phyloP scores from a whole-genome alignment of 2,888 invertebrate genomes.

The Tipula lateralis region DNA sequence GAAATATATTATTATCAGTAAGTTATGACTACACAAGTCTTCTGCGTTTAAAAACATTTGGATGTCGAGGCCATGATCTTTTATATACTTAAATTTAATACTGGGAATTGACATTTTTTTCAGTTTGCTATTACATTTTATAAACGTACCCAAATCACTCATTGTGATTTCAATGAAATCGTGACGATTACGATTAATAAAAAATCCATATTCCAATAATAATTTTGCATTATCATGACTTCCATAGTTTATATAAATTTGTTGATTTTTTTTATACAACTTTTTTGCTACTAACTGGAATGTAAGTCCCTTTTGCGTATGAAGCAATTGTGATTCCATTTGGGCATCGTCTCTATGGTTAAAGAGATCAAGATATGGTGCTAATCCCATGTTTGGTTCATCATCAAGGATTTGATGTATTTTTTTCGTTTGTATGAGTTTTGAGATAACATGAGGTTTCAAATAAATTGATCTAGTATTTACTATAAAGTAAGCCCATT shows the following conservation, averaged over 20 bases:
- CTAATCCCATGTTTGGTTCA: slow-evolving; percentile 66
- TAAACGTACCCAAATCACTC: slow-evolving; percentile 52
- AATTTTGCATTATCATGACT: slow-evolving; percentile 73
- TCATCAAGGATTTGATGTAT: slow-evolving; percentile 51
- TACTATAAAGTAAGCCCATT: slow-evolving; percentile 79
- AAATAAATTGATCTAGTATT: slow-evolving; percentile 81
- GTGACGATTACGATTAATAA: slow-evolving; percentile 60
- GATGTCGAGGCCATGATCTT: slow-evolving; percentile 56
- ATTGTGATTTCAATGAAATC: slow-evolving; percentile 61
- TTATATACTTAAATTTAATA: slow-evolving; percentile 61
- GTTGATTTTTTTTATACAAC: slow-evolving; percentile 56
- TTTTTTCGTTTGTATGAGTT: slow-evolving; percentile 43
- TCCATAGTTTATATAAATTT: slow-evolving; percentile 88
- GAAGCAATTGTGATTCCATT: slow-evolving; percentile 42
- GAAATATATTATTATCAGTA: slow-evolving; percentile 47
- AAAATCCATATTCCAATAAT: slow-evolving; percentile 85
- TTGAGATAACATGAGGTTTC: slow-evolving; percentile 52
- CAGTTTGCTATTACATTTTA: slow-evolving; percentile 41
- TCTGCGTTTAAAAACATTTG: slow-evolving; percentile 59
- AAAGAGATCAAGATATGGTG: slow-evolving; percentile 84
- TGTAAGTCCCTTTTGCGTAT: background rate
- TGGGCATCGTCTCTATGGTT: slow-evolving; percentile 69
- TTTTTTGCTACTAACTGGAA: slow-evolving; percentile 33
- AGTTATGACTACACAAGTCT: slow-evolving; percentile 62
- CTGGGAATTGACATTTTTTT: slow-evolving; percentile 47